phyloP scores from a whole-genome alignment of 1,140 invertebrate species.

The Drosophila ficusphila region DNA sequence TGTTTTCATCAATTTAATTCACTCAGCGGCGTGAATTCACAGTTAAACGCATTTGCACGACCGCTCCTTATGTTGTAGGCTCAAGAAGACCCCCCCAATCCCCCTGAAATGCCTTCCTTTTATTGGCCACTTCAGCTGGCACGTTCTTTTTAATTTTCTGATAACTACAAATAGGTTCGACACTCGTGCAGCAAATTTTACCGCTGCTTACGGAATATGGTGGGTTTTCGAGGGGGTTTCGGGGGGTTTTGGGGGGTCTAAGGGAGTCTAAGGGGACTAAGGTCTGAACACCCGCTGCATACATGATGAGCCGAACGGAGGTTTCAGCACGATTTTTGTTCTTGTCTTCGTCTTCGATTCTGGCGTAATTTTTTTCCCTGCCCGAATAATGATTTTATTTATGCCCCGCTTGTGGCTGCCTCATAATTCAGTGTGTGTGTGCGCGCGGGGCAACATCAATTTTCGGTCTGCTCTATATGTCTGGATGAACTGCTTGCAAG shows the following conservation, averaged over 20 bases:
- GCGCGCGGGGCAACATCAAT: conserved; percentile 58
- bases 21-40: conserved; percentile 56
- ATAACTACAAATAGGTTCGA: conserved; percentile 82
- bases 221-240: neutral
- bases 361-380: conserved; percentile 24
- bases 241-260: neutral
- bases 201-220: conserved; percentile 50
- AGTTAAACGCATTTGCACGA: conserved; percentile 74
- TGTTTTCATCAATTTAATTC: conserved; percentile 72
- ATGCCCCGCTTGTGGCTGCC: conserved; percentile 75
- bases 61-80: conserved; percentile 41
- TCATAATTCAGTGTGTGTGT: conserved; percentile 67
- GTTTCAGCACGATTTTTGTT: conserved; percentile 47
- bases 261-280: neutral
- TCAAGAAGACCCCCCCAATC: neutral
- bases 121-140: conserved; percentile 19
- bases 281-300: conserved; percentile 55
- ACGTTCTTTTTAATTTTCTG: conserved; percentile 82
- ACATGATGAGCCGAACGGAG: conserved; percentile 60
- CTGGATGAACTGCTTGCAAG: neutral
- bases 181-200: conserved; percentile 81
- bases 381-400: conserved; percentile 72
- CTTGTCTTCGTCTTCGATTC: conserved; percentile 40
- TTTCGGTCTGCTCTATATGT: conserved; percentile 1
- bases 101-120: too few species aligned